These are phyloP conservation scores for Lampropteryx suffumata DNA, from an alignment of 2,888 invertebrate species.

Conservation along the genomic window DNA sequence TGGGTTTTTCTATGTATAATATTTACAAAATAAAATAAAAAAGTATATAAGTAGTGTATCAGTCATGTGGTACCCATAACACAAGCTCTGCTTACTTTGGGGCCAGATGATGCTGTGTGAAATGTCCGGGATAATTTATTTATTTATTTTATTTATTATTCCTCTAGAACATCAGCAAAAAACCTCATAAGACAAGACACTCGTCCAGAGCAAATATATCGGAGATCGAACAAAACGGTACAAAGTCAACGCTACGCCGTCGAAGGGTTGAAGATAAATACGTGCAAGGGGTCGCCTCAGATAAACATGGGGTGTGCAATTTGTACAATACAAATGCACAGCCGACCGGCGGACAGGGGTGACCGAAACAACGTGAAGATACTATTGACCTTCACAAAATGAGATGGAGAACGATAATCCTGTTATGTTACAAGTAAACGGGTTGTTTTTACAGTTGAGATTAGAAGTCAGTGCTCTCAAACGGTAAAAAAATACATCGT, in stretches of 20 bases:
- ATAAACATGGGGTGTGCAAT: constrained; percentile 79
- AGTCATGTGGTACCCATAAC: too few species aligned
- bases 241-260: constrained; percentile 70
- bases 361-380: constrained; percentile 25
- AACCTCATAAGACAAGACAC: constrained; percentile 28
- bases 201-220: constrained; percentile 39
- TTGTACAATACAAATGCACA: constrained; percentile 77
- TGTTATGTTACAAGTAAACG: constrained; percentile 12
- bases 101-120: too few species aligned
- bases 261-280: constrained; percentile 78
- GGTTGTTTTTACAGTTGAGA: constrained; percentile 6
- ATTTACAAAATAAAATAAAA: too few species aligned
- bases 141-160: background rate
- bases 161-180: constrained; percentile 12
- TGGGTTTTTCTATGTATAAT: too few species aligned
- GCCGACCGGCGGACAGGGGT: constrained; percentile 28
- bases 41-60: too few species aligned
- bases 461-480: too few species aligned
- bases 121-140: too few species aligned
- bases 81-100: too few species aligned
- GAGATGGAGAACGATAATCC: constrained; percentile 18
- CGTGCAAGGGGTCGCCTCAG: constrained; percentile 66
- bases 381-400: constrained; percentile 34
- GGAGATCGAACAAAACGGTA: constrained; percentile 62
- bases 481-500: too few species aligned